Evolutionary conservation across 2,113 vertebrate genomes (phyloP).

Genomic region (Tachuris rubrigastra): DNA sequence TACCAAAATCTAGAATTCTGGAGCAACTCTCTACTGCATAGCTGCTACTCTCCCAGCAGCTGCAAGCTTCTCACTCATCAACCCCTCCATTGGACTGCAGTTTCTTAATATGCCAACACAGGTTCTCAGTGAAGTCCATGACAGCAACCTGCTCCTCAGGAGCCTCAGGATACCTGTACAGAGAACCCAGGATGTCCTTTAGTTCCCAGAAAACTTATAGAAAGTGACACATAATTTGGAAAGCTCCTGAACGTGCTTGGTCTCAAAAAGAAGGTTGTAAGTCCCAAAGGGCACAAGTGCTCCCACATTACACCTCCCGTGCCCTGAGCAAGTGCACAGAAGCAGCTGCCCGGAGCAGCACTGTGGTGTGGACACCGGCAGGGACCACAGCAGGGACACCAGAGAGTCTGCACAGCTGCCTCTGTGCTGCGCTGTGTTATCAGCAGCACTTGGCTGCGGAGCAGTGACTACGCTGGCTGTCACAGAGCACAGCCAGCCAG

Average conservation of each 20-base stretch:
- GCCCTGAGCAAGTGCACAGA: rapidly evolving
- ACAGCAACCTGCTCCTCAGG: neutral
- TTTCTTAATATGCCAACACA: neutral
- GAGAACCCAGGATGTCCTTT: neutral
- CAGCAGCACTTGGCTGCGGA: neutral
- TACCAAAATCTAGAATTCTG: neutral
- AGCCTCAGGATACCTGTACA: neutral
- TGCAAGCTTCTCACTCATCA: neutral
- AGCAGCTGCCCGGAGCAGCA: neutral
- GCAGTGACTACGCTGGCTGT: rapidly evolving
- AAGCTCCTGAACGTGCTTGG: neutral
- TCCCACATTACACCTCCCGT: neutral
- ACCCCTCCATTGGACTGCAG: neutral
- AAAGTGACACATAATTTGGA: neutral
- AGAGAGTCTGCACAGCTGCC: neutral
- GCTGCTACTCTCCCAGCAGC: neutral
- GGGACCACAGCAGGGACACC: neutral
- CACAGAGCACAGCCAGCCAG: neutral
- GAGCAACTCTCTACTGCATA: neutral
- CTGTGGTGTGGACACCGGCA: neutral
- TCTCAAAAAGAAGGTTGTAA: neutral
- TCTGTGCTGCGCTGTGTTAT: rapidly evolving
- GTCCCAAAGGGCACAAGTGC: neutral
- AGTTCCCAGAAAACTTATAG: neutral
- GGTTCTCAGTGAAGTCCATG: neutral